Base-by-base conservation (phyloP, 2,888 invertebrate species). In the Nephrotoma flavescens region DNA sequence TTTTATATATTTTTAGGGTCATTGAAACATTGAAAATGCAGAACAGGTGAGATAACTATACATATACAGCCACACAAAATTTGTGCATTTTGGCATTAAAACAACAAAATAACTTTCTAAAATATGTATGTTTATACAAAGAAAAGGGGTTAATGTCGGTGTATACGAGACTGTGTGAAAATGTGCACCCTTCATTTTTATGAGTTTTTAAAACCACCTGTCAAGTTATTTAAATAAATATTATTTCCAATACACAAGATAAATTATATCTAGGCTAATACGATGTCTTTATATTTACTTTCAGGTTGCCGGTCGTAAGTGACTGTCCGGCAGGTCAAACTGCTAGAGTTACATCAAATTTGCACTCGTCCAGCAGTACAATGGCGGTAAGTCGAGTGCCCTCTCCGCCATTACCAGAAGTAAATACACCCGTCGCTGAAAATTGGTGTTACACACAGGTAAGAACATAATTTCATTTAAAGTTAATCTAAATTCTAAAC, bases 391-490 rank as follows among this genome's bases (percentile, higher is more conserved):
- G 97, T 94, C 96, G 98, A 91, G 98, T 98, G 92, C 98, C 98
- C 91, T 98, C 97, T 93, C 98, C 98, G 92, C 96, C 96, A 90
- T 96, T 98, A 91, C 96, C 96, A 93, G 97, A 97, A 95, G 96
- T 96, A 92, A 97, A 97, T 93, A 97, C 97, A 91, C 99, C 99
- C 90, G 98, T 99, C 90, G 99, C 99, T 88, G 99, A 99, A 93
- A 99, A 99, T 94, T 99, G 99, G 99, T 99, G 99, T 94, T 99
- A 99, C 92, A 99, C 99, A 92, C 98, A 99, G 96, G 98, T 98
- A 94, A 92, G 15, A 31, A 31, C 31, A 31, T 31, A 19, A 71
- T 71, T 71, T 31, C 4, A 31, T 31, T 19, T 71, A 71, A 31
- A 31, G 6, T 5, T 71, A 31, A 15, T 31, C 52, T 19, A 71